Percentiles rank a stretch among this genome's conserved stretches.
Conservation (phyloP, 2,113 vertebrate species). For the Chaetodon trifascialis region DNA sequence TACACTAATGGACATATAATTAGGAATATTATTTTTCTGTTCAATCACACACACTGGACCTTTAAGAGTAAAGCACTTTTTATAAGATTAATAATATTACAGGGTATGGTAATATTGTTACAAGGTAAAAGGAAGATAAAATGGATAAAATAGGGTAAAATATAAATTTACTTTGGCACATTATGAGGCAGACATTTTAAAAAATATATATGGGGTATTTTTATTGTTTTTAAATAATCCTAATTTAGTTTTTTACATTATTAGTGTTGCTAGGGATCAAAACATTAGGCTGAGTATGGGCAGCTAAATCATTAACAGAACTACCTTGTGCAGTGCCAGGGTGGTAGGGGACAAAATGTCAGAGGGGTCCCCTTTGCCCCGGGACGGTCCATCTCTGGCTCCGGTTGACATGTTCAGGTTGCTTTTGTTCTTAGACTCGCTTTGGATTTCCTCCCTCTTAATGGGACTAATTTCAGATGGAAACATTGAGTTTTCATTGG, state of each 20-base stretch:
- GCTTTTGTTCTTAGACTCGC: slow-evolving; percentile 70
- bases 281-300: too few species aligned
- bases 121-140: background rate
- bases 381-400: slow-evolving; percentile 76
- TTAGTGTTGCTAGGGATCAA: too few species aligned
- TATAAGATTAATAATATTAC: too few species aligned
- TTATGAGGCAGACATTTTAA: too few species aligned
- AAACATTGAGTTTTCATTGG: slow-evolving; percentile 83
- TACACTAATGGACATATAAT: too few species aligned
- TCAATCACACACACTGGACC: too few species aligned
- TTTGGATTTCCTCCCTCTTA: slow-evolving; percentile 74
- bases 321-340: slow-evolving; percentile 93
- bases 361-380: slow-evolving; percentile 81
- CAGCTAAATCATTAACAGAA: background rate
- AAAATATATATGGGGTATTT: too few species aligned
- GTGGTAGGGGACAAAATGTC: slow-evolving; percentile 83
- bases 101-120: background rate
- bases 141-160: background rate
- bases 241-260: too few species aligned
- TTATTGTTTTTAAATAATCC: too few species aligned
- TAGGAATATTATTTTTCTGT: too few species aligned
- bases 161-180: too few species aligned
- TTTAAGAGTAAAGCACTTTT: too few species aligned
- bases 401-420: slow-evolving; percentile 71
- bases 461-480: slow-evolving; percentile 79